Evolutionary conservation across 2,797 vertebrate genomes (phyloP).

Genomic region (Darevskia mixta): DNA sequence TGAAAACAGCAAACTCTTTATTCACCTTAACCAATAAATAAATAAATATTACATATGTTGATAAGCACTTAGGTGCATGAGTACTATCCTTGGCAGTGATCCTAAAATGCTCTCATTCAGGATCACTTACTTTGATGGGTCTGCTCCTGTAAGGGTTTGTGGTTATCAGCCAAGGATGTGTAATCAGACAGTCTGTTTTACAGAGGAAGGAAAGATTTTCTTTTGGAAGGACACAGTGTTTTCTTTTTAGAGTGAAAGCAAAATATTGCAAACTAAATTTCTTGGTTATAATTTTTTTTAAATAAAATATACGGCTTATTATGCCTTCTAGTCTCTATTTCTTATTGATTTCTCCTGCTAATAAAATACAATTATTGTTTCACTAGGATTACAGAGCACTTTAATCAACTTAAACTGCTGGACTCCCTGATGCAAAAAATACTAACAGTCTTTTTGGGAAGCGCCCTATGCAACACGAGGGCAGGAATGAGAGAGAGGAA

Average conservation of each 20-base stretch:
- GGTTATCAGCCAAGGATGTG: neutral
- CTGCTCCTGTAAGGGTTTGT: neutral
- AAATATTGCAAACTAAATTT: neutral
- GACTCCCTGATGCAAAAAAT: too few species aligned
- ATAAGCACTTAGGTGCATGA: neutral
- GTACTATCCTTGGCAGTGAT: neutral
- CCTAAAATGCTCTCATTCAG: neutral
- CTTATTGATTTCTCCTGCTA: neutral
- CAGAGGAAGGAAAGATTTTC: neutral
- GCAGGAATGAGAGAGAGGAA: neutral
- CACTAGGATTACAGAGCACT: neutral
- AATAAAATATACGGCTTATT: neutral
- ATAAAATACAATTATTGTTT: neutral
- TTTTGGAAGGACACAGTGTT: neutral
- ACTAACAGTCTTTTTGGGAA: too few species aligned
- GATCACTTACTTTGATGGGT: conserved; percentile 2
- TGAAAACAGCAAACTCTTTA: conserved; percentile 38
- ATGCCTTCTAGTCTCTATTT: neutral
- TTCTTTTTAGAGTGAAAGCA: neutral
- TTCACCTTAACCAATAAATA: neutral
- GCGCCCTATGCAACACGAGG: neutral
- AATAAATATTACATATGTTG: neutral
- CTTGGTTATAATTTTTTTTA: neutral
- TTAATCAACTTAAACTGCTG: too few species aligned
- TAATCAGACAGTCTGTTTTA: neutral